Evolutionary conservation across 2,113 vertebrate species (phyloP).

Genomic region (Cyanoramphus novaezelandiae): DNA sequence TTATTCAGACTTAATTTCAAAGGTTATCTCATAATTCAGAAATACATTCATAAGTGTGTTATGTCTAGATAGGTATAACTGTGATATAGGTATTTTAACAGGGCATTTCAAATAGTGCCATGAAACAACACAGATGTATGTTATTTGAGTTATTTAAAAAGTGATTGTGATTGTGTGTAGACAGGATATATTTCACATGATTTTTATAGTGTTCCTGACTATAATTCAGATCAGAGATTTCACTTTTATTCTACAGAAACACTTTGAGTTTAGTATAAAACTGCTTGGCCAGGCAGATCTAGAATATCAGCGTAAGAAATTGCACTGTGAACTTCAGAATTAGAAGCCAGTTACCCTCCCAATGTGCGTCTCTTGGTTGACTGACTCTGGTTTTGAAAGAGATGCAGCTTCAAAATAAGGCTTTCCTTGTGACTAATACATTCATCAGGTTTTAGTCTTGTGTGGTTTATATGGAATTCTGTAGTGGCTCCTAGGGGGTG

Average conservation of each 20-base stretch:
- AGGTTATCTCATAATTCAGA: not conserved
- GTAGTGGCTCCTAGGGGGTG: not conserved
- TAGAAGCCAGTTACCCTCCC: not conserved
- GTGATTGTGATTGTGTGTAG: not conserved
- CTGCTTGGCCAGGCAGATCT: not conserved
- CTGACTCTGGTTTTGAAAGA: not conserved
- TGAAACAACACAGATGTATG: not conserved
- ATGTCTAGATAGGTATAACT: not conserved
- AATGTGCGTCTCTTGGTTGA: not conserved
- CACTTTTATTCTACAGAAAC: not conserved
- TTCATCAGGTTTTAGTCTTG: not conserved
- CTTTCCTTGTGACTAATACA: constrained; percentile 16
- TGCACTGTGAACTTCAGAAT: not conserved
- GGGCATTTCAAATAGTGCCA: not conserved
- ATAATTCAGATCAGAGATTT: not conserved
- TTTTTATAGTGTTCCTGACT: not conserved
- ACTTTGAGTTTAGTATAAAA: not conserved
- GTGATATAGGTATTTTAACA: not conserved
- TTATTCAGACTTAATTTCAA: not conserved
- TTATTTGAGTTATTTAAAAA: not conserved
- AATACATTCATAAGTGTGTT: not conserved
- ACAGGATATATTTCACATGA: not conserved
- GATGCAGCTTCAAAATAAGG: not conserved
- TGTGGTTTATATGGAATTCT: not conserved
- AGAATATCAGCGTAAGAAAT: not conserved